Evolutionary conservation across 1,140 invertebrate genomes (phyloP), one percentile per base, ranked within the genome.

Genomic region (Zaprionus ornatus): DNA sequence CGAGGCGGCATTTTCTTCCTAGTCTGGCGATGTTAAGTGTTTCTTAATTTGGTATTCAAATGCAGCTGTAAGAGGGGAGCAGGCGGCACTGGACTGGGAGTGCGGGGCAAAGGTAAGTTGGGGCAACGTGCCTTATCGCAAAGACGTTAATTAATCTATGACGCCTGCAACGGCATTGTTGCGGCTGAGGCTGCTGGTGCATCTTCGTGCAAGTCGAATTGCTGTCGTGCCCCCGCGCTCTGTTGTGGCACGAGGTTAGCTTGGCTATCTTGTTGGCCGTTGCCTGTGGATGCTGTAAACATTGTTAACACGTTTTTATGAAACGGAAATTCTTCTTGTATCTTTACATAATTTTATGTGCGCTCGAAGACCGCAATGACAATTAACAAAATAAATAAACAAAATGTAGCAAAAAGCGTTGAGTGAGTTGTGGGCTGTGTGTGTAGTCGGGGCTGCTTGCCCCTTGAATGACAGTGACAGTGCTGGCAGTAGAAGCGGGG

Each of bases 111-210:
- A 57, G 73, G 37, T 70, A 76, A 65, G 59, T 40, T 63, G 50
- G 37, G 76, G 63, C 80, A 73, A 88, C 84, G 84, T 87, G 84
- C 84, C 67, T 84, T 87, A 87, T 87, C 84, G 74, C 77, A 79
- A 63, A 84, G 84, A 88, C 80, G 84, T 70, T 87, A 88, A 88
- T 88, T 87, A 87, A 87, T 87, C 84, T 88, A 71, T 75, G 82
- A 70, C 65, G 82, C 79, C 82, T 70, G 66, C 55, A 72, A 71
- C 68, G 40, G 59, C 76, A 82, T 87, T 77, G 74, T 78, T 66
- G 71, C 50, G 59, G 69, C 63, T 40, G 29, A 10, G 29, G 29
- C 63, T 40, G 37, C 37, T 74, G 82, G 68, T 71, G 74, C 77
- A 75, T 87, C 80, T 87, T 87, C 69, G 69, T 79, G 82, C 48